phyloP scores from a whole-genome alignment of 2,113 vertebrate species.

The Crocuta crocuta region DNA sequence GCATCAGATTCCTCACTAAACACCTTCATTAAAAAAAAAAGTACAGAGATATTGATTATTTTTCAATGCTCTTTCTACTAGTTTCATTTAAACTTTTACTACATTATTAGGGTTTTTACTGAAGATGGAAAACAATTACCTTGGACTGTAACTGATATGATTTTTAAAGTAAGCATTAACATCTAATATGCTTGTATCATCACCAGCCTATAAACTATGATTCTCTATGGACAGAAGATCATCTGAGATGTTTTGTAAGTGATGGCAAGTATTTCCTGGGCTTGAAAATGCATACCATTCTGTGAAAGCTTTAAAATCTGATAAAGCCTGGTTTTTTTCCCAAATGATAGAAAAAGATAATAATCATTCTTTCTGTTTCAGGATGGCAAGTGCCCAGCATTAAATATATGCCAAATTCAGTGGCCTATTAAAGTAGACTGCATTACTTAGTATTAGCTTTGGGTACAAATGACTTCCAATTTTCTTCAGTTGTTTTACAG shows the following conservation, averaged over 20 bases:
- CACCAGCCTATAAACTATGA: neutral
- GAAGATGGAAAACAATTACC: constrained; percentile 2
- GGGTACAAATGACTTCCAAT: constrained; percentile 30
- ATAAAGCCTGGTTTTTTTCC: neutral
- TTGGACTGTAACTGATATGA: neutral
- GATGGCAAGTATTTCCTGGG: neutral
- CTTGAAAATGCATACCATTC: constrained; percentile 9
- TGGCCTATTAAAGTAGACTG: constrained; percentile 39
- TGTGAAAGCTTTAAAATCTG: constrained; percentile 23
- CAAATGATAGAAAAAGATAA: constrained; percentile 8
- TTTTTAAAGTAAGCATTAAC: neutral
- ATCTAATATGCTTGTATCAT: neutral
- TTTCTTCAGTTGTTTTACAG: constrained; percentile 41
- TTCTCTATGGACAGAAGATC: neutral
- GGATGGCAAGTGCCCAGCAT: constrained; percentile 24
- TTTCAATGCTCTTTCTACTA: neutral
- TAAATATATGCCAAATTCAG: constrained; percentile 16
- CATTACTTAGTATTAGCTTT: constrained; percentile 35
- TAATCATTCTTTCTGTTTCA: constrained; percentile 54
- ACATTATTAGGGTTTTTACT: neutral
- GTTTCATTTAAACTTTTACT: neutral
- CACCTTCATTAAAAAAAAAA: neutral
- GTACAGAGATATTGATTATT: neutral
- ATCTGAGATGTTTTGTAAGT: neutral
- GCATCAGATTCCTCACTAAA: constrained; percentile 55